Conservation (phyloP, 2,797 vertebrate species). For the Brachyalestes nurse region DNA sequence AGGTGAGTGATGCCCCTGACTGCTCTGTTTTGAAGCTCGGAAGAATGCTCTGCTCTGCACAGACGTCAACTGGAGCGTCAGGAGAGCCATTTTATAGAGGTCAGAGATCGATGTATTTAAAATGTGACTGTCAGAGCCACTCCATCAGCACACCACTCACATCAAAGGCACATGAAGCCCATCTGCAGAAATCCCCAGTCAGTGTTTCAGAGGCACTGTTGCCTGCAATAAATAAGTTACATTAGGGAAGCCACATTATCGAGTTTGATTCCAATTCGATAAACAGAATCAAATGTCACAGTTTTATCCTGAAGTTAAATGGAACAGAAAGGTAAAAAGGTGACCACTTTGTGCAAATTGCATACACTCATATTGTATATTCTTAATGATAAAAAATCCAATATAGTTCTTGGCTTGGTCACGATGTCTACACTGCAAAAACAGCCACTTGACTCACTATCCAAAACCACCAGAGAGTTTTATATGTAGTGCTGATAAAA, state of each 20-base stretch:
- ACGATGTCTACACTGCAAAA: too few species aligned
- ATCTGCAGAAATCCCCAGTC: conserved; percentile 64
- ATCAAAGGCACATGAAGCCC: conserved; percentile 62
- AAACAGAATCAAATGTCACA: background rate
- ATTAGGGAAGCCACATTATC: background rate
- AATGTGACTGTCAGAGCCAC: conserved; percentile 63
- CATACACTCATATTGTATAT: too few species aligned
- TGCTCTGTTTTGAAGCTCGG: conserved; percentile 60
- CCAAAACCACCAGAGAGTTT: too few species aligned
- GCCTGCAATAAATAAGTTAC: too few species aligned
- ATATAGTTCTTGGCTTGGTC: too few species aligned
- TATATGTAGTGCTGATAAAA: too few species aligned
- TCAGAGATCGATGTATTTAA: conserved; percentile 73
- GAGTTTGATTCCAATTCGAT: background rate
- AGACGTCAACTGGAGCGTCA: conserved; percentile 69
- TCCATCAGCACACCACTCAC: conserved; percentile 40
- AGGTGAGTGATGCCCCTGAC: conserved; percentile 51
- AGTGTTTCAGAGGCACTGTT: background rate
- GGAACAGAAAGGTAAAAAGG: background rate
- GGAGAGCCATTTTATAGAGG: conserved; percentile 70
- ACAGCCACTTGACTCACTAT: too few species aligned
- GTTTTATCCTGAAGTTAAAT: background rate
- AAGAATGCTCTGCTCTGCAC: conserved; percentile 50
- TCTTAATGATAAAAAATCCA: too few species aligned
- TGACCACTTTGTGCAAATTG: too few species aligned